Evolutionary conservation across 2,797 vertebrate species (phyloP).

Genomic region (Ctenosaura bakeri): DNA sequence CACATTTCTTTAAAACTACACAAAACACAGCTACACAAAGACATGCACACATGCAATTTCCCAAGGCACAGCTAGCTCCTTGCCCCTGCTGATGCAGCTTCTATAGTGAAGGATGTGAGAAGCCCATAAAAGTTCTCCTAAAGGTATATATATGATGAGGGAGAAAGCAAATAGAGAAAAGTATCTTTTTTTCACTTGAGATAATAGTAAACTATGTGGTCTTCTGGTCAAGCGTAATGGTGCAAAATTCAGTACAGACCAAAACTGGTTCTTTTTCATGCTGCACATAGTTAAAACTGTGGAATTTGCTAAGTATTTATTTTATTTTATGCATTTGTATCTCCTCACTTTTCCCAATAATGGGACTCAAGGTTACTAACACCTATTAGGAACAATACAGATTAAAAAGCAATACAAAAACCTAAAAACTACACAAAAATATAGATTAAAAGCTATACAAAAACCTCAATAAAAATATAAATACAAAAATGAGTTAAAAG

Average conservation of each 20-base stretch:
- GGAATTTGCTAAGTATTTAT: no score
- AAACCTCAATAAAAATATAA: no score
- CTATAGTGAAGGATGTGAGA: neutral
- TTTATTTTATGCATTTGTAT: no score
- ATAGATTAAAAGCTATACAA: no score
- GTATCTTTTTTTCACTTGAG: neutral
- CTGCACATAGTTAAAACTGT: no score
- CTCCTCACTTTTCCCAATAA: no score
- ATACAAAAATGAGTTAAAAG: no score
- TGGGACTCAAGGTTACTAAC: no score
- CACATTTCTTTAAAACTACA: neutral
- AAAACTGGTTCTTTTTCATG: neutral
- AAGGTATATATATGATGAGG: neutral
- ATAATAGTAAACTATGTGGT: neutral
- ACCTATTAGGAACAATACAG: no score
- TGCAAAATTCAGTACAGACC: neutral
- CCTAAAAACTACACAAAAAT: no score
- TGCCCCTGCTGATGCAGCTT: neutral
- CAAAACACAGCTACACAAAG: rapidly evolving
- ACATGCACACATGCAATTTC: neutral
- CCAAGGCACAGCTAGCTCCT: neutral
- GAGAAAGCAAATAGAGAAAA: neutral
- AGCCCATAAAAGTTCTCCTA: neutral
- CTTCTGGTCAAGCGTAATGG: neutral
- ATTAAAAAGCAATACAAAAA: no score